phyloP scores from a whole-genome alignment of 2,888 invertebrate genomes.

The Cyclophora punctaria region DNA sequence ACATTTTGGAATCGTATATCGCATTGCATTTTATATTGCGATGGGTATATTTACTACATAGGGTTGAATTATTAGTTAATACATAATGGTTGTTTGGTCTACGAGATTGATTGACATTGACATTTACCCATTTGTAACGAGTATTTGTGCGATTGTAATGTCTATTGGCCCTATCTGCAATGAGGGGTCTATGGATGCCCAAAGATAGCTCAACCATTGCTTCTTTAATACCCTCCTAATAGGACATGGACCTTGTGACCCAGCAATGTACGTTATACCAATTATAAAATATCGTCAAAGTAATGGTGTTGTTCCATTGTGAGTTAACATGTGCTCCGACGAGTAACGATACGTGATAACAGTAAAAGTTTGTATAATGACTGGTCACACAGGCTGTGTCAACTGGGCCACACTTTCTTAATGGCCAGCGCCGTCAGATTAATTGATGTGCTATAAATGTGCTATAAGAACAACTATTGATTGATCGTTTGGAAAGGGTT shows the following conservation, averaged over 20 bases:
- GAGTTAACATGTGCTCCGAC: constrained; percentile 51
- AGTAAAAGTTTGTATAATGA: constrained; percentile 65
- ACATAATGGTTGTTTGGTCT: too few relatives aligned
- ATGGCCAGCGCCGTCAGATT: constrained; percentile 42
- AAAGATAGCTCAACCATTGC: constrained; percentile 20
- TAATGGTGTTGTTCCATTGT: constrained; percentile 45
- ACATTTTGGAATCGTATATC: too few relatives aligned
- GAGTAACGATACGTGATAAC: constrained; percentile 65
- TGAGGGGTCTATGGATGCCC: constrained; percentile 19
- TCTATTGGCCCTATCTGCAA: constrained; percentile 40
- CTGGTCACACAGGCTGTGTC: constrained; percentile 49
- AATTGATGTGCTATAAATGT: constrained; percentile 41
- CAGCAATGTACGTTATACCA: too few relatives aligned
- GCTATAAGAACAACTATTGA: constrained; percentile 11
- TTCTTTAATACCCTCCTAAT: constrained; percentile 2
- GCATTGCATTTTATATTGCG: too few relatives aligned
- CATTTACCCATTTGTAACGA: too few relatives aligned
- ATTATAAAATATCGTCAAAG: constrained; percentile 13
- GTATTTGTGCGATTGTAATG: constrained; percentile 33
- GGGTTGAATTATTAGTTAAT: too few relatives aligned
- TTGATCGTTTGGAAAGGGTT: constrained; percentile 29
- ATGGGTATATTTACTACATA: too few relatives aligned
- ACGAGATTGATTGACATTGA: too few relatives aligned
- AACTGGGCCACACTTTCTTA: constrained; percentile 56
- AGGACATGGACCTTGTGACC: neutral